Evolutionary conservation across 2,888 invertebrate species (phyloP), one percentile per base, ranked within the genome.

Genomic region (Pocota personata): DNA sequence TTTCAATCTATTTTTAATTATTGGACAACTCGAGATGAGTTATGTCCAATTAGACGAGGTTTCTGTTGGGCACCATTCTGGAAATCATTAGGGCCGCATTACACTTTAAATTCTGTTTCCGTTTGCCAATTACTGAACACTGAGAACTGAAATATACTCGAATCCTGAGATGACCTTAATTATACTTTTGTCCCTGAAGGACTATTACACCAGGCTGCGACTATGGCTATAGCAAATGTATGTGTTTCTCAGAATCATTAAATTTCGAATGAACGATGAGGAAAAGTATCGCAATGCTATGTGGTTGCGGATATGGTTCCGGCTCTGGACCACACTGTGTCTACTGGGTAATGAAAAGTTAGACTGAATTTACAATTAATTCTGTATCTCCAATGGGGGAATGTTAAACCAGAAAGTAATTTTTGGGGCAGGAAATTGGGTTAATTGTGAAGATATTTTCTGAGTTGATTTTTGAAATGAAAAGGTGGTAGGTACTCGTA

Each of bases 181-280:
- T 77, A 69, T 60, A 52, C 37, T 69, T 77, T 77, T 60, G 60
- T 77, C 77, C 77, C 77, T 46, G 14, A 40, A 67, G 57, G 58
- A 37, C 67, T 60, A 40, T 67, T 52, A 69, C 67, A 50, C 24
- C 37, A 30, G n/a, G 37, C 50, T 37, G 30, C 6, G 48, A 16
- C 40, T 40, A 40, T 24, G 16, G n/a, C 30, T 69, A 32, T 8
- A 30, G 1, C 5, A 3, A 12, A 10, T 19, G 12, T 27, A 32
- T 73, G 19, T 67, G 50, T 30, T 24, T 67, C 67, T 35, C 7
- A 19, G 16, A 60, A 50, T 77, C 66, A 32, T 77, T 77, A 60
- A 67, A 43, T 67, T 67, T 67, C 30, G 10, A 77, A 40, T 48
- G 67, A 50, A 58, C n/a, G 58, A 67, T 60, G 37, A 32, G 24